Evolutionary conservation across 2,888 invertebrate genomes (phyloP), one percentile per base, ranked within the genome.

Genomic region (Trypoxylon attenuatum): DNA sequence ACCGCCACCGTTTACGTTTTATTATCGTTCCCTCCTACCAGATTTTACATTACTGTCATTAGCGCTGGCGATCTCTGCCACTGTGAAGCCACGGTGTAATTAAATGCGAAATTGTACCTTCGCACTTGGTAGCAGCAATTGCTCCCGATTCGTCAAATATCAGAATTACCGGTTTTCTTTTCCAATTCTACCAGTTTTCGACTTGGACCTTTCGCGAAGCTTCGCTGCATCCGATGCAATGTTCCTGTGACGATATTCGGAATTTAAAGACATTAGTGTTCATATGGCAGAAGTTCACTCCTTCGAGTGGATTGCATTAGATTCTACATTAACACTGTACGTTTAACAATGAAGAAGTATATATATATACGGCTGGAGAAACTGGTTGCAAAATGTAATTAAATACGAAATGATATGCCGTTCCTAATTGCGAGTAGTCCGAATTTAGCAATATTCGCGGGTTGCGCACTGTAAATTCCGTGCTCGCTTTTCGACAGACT

Each of bases 121-220:
- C 71, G 76, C 78, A 71, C 75, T 71, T 77, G 73, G 73, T 75
- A 71, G 76, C 76, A 15, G 41, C 47, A 80, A 81, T 79, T 82
- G 80, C 71, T 76, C 81, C 73, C 79, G 83, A 82, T 84, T 84
- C 83, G 76, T 84, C 84, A 83, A 76, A 82, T 80, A 85, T 84
- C 83, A 77, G 3, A 25, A 5, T 46, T 46, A 15, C 46, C 25
- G 23, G 2, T 10, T 25, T 15, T 16, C 46, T 16, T 27, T 46
- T 46, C 46, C 8, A 46, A 46, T n/a, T n/a, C n/a, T n/a, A n/a
- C n/a, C n/a, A n/a, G n/a, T n/a, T n/a, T n/a, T n/a, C n/a, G n/a
- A n/a, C n/a, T n/a, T n/a, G n/a, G n/a, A n/a, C n/a, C n/a, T n/a
- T n/a, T n/a, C n/a, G n/a, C n/a, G n/a, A n/a, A n/a, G n/a, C n/a